These are phyloP conservation scores for Anas platyrhynchos DNA, from an alignment of 2,113 vertebrate species.

Conservation along the genomic window DNA sequence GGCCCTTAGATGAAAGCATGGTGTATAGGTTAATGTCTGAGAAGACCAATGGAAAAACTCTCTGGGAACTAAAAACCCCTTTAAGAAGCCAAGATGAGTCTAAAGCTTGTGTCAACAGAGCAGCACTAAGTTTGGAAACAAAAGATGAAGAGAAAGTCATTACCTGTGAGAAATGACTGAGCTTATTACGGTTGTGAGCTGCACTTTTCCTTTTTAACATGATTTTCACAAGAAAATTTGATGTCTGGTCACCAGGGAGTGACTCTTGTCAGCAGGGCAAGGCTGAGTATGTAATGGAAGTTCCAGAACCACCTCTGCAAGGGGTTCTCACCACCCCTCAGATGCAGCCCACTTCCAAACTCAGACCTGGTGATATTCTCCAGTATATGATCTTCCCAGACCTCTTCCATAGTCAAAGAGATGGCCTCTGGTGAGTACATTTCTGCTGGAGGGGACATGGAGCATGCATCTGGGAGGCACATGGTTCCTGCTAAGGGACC, in stretches of 20 bases:
- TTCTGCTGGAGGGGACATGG: neutral
- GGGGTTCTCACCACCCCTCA: neutral
- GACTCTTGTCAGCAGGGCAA: neutral
- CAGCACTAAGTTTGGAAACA: neutral
- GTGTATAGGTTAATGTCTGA: neutral
- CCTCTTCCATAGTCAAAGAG: neutral
- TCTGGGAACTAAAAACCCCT: neutral
- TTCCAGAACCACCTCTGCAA: neutral
- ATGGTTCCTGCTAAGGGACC: neutral
- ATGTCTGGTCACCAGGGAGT: neutral
- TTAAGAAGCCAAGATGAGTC: neutral
- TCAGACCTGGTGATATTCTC: neutral
- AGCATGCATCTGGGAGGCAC: neutral
- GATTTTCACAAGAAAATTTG: neutral
- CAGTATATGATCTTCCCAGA: neutral
- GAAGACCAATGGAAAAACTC: neutral
- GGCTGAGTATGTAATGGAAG: neutral
- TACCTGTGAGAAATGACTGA: neutral
- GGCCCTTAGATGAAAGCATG: neutral
- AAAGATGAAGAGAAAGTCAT: neutral
- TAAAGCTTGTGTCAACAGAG: neutral
- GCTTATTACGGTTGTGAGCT: neutral
- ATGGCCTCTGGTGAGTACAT: conserved; percentile 11
- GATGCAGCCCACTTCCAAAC: neutral
- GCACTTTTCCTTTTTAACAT: neutral